Conservation (phyloP, 2,113 vertebrate species). For the human (Homo sapiens) region GRCh38 chr4:147633001-147633500, state of each 20-base stretch:
- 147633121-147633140: not conserved
- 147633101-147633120: not conserved
- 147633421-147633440: too few species aligned
- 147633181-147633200: not conserved
- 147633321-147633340: too few species aligned
- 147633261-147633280: not conserved
- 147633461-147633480: too few species aligned
- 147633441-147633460: too few species aligned
- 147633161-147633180: not conserved
- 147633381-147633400: too few species aligned
- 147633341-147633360: too few species aligned
- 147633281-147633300: not conserved
- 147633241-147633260: not conserved
- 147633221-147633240: not conserved
- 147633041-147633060: not conserved
- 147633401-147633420: too few species aligned
- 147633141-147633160: not conserved
- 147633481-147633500: too few species aligned
- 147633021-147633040: not conserved
- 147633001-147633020: slow-evolving; percentile 83
- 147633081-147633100: not conserved
- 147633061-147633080: not conserved
- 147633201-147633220: not conserved
- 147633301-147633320: not conserved
- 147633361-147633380: too few species aligned